Evolutionary conservation across 2,113 vertebrate species (phyloP).

Genomic region (Girardinichthys multiradiatus): DNA sequence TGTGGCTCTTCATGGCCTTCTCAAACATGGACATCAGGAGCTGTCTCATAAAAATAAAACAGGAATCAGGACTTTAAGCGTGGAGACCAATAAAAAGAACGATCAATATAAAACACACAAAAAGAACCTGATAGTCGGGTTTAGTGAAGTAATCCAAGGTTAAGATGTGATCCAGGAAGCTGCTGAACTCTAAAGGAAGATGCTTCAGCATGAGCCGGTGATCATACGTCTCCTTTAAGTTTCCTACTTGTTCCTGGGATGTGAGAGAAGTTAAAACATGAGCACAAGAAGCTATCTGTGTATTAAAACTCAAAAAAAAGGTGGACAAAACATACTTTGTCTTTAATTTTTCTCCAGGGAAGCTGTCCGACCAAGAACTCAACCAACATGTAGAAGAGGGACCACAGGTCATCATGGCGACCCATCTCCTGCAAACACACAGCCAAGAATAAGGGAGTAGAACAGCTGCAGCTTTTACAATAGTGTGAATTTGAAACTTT

Average conservation of each 20-base stretch:
- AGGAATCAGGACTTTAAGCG: conserved; percentile 29
- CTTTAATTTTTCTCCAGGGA: conserved; percentile 99
- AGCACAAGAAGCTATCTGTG: background rate
- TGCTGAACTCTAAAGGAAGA: conserved; percentile 91
- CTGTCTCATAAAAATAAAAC: conserved; percentile 72
- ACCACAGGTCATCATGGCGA: conserved; percentile 98
- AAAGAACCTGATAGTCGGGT: conserved; percentile 94
- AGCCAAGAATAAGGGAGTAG: background rate
- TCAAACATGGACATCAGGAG: conserved; percentile 95
- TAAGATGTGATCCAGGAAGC: conserved; percentile 94
- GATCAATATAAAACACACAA: conserved; percentile 6
- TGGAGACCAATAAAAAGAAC: conserved; percentile 3
- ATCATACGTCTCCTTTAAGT: conserved; percentile 96
- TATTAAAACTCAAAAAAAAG: background rate
- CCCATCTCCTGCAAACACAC: conserved; percentile 90
- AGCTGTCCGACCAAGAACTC: conserved; percentile 96
- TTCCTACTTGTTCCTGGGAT: conserved; percentile 95
- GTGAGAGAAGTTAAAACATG: background rate
- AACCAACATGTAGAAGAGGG: conserved; percentile 98
- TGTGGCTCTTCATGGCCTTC: conserved; percentile 91
- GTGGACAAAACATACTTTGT: conserved; percentile 84
- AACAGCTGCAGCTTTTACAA: background rate
- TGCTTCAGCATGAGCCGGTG: conserved; percentile 97
- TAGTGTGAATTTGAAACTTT: background rate
- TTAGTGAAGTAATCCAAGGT: conserved; percentile 96